These are phyloP conservation scores for Calliopsis andreniformis DNA, from an alignment of 1,140 invertebrate genomes.

Conservation along the genomic window DNA sequence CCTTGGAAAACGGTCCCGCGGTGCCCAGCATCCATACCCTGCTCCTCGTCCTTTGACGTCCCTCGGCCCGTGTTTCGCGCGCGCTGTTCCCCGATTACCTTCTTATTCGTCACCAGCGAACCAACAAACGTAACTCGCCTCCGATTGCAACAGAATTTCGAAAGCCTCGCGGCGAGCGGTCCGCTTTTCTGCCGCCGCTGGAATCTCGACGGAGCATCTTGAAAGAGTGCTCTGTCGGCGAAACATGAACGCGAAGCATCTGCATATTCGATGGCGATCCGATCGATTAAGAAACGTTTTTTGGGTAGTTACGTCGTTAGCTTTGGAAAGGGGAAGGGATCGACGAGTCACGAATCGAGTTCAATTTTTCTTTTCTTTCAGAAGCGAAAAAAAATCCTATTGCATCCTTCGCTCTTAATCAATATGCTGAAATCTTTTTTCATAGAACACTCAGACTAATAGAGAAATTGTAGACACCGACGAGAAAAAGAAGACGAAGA, in stretches of 20 bases:
- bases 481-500: too few relatives aligned
- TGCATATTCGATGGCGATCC: too few relatives aligned
- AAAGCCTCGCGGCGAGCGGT: constrained; percentile 10
- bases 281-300: too few relatives aligned
- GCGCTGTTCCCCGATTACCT: constrained; percentile 19
- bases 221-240: not conserved
- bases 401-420: too few relatives aligned
- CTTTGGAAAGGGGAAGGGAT: too few relatives aligned
- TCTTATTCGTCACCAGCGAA: constrained; percentile 26
- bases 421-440: too few relatives aligned
- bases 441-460: too few relatives aligned
- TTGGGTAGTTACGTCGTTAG: too few relatives aligned
- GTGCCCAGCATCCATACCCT: constrained; percentile 31
- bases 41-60: constrained; percentile 1
- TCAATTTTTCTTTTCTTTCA: too few relatives aligned
- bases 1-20: constrained; percentile 64
- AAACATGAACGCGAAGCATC: not conserved
- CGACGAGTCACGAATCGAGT: too few relatives aligned
- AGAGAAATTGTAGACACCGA: too few relatives aligned
- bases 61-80: not conserved
- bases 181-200: not conserved
- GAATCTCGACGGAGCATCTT: not conserved
- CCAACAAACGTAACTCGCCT: not conserved
- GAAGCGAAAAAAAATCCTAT: too few relatives aligned
- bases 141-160: constrained; percentile 34